phyloP scores from a whole-genome alignment of 2,888 invertebrate genomes.

The Drosophila percnosoma region DNA sequence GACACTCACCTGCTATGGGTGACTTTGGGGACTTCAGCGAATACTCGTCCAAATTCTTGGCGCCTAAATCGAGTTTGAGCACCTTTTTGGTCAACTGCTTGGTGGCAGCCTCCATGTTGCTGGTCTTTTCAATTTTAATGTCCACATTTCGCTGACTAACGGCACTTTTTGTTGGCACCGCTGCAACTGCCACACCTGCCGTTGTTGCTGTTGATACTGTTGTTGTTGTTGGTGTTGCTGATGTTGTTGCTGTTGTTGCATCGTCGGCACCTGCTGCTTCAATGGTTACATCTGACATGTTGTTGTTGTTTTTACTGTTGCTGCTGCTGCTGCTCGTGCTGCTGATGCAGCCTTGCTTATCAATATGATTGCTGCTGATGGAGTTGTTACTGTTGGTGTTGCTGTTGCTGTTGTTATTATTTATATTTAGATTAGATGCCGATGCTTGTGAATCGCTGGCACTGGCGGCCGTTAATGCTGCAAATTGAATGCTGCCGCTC shows the following conservation, averaged over 20 bases:
- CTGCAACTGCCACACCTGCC: slow-evolving; percentile 24
- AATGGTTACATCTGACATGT: slow-evolving; percentile 54
- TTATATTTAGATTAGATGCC: slow-evolving; percentile 56
- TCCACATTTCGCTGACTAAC: slow-evolving; percentile 88
- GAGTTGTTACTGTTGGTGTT: slow-evolving; percentile 9
- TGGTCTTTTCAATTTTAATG: slow-evolving; percentile 85
- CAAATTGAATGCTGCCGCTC: slow-evolving; percentile 34
- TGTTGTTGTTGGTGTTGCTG: slow-evolving; percentile 30
- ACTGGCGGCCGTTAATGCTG: slow-evolving; percentile 48
- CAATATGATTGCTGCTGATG: slow-evolving; percentile 28
- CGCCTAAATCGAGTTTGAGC: slow-evolving; percentile 83
- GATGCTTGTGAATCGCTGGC: slow-evolving; percentile 44
- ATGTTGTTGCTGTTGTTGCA: slow-evolving; percentile 28
- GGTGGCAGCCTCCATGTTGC: slow-evolving; percentile 76
- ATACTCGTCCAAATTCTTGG: slow-evolving; percentile 81
- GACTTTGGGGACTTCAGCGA: slow-evolving; percentile 84
- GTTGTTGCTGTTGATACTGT: slow-evolving; percentile 12
- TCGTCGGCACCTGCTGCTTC: slow-evolving; percentile 37
- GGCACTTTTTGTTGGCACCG: slow-evolving; percentile 84
- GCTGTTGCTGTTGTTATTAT: slow-evolving; percentile 16
- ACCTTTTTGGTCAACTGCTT: slow-evolving; percentile 82
- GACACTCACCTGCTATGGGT: slow-evolving; percentile 81
- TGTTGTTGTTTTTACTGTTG: slow-evolving; percentile 37
- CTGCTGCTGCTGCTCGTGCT: slow-evolving; percentile 18
- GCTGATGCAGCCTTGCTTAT: slow-evolving; percentile 33